phyloP scores from a whole-genome alignment of 2,797 vertebrate species.

The Galago senegalensis region DNA sequence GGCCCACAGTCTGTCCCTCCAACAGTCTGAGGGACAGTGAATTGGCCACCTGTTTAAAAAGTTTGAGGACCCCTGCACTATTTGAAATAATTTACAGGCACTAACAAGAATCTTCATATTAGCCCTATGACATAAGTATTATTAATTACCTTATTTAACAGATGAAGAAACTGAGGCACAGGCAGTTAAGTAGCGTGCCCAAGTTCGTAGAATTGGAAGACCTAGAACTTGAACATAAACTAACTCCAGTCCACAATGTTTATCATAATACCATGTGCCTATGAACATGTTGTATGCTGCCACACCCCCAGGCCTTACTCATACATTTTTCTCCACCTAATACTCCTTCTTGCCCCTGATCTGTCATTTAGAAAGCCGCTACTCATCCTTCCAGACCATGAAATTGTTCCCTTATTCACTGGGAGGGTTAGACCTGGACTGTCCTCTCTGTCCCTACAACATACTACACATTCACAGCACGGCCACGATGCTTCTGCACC shows the following conservation, averaged over 20 bases:
- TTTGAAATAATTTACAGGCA: background rate
- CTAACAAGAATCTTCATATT: background rate
- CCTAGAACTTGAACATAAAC: background rate
- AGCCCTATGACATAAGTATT: background rate
- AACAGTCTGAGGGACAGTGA: no score
- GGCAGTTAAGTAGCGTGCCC: background rate
- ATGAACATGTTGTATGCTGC: no score
- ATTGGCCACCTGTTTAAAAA: no score
- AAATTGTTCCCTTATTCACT: background rate
- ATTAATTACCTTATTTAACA: background rate
- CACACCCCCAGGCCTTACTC: background rate
- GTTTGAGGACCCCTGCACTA: no score
- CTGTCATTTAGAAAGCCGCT: background rate
- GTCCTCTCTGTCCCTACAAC: background rate
- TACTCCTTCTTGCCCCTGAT: background rate
- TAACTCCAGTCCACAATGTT: no score
- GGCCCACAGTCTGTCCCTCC: no score
- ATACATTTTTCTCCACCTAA: background rate
- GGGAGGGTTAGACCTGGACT: background rate
- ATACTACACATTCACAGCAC: accelerated
- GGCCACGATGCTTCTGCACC: accelerated
- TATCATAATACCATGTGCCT: background rate
- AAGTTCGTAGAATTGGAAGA: background rate
- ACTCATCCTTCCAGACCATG: background rate
- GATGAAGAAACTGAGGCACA: background rate